Percentiles rank a stretch among this genome's conserved stretches.
phyloP scores from a whole-genome alignment of 2,888 invertebrate species.

The Hypselothyrea guttata region DNA sequence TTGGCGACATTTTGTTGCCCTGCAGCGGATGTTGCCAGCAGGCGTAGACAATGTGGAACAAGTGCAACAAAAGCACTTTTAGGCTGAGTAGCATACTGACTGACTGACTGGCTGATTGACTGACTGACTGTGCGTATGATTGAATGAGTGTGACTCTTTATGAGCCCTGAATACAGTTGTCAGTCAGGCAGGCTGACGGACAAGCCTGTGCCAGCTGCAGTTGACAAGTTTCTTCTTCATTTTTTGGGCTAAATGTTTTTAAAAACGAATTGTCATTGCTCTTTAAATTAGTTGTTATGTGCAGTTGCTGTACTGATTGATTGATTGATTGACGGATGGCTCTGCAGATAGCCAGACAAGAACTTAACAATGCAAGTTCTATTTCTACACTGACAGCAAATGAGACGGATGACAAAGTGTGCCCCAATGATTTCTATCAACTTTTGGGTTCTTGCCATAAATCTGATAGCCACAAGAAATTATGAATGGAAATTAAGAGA shows the following conservation, averaged over 20 bases:
- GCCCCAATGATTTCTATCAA: constrained; percentile 1
- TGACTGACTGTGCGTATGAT: constrained; percentile 26
- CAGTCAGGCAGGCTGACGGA: constrained; percentile 32
- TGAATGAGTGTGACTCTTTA: constrained; percentile 16
- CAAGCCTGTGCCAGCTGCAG: constrained; percentile 21
- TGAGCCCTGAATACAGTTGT: constrained; percentile 28
- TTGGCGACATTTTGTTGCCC: constrained; percentile 24
- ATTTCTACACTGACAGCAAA: background rate
- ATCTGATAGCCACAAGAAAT: constrained; percentile 28
- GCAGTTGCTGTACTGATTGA: constrained; percentile 29
- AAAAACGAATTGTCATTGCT: constrained; percentile 35
- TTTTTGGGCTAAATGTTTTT: constrained; percentile 34
- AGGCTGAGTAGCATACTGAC: constrained; percentile 31
- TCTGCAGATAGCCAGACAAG: constrained; percentile 1
- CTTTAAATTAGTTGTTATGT: constrained; percentile 45
- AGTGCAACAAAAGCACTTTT: constrained; percentile 36
- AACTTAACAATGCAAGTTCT: constrained; percentile 10
- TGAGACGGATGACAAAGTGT: background rate
- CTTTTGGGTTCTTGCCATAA: background rate
- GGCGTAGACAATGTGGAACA: constrained; percentile 15
- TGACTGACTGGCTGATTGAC: constrained; percentile 30
- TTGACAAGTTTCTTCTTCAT: constrained; percentile 6
- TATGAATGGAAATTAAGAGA: background rate
- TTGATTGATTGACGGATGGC: constrained; percentile 39
- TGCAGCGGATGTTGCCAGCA: constrained; percentile 13